Evolutionary conservation across 2,113 vertebrate species (phyloP), one percentile per base, ranked within the genome.

Genomic region (Deroptyus accipitrinus): DNA sequence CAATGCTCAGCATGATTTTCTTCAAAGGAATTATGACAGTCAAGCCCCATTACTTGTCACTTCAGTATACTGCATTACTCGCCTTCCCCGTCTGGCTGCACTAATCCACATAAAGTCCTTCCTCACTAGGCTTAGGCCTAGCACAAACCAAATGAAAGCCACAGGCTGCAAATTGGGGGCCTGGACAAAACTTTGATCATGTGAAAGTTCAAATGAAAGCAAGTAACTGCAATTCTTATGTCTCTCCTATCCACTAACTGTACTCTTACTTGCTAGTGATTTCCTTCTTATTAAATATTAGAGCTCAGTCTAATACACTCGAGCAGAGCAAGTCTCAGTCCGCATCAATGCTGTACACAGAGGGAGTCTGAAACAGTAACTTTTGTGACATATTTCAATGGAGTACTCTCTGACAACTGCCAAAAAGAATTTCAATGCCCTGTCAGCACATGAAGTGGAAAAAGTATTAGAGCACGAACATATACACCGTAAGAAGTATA

Each of bases 131-230:
- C 22, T 49, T 6, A 66, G 52, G 44, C 17, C 55, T 10, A 44
- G 74, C 30, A 41, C 17, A 20, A 37, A 41, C 3, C 13, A 41
- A 68, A 28, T 0, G 0, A 86, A 0, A 67, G 66, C 28, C 30
- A 46, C 0, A 0, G n/a, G 33, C 79, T 77, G 76, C 46, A 85
- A 55, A 73, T 17, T 9, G 31, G 42, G 75, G 28, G 7, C 33
- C 48, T 39, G 13, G 67, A 79, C 17, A 82, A 37, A 84, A 63
- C 46, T 49, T n/a, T 10, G 3, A 4, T 55, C 4, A 0, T 10
- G 20, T 24, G 73, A 81, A 86, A 61, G 86, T 33, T 83, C 61
- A 77, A 22, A 59, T 7, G 20, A 46, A 75, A 67, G n/a, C 35
- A 44, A 69, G 35, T 42, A 79, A 68, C 64, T 20, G 46, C 0